Percentiles rank a stretch among this genome's conserved stretches.
phyloP scores from a whole-genome alignment of 2,888 invertebrate genomes.

The Calliphora vomitoria region DNA sequence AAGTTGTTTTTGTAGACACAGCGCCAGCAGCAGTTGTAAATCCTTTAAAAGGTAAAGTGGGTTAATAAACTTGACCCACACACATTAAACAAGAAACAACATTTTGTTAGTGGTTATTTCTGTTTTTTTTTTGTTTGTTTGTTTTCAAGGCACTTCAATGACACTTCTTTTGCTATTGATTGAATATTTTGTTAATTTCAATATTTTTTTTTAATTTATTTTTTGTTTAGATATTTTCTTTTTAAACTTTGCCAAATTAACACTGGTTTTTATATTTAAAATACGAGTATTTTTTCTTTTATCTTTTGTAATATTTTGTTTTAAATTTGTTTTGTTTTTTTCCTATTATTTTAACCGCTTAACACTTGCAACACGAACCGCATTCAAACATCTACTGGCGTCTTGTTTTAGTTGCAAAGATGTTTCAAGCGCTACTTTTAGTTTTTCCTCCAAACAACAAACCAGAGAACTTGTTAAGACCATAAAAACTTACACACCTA shows the following conservation, averaged over 20 bases:
- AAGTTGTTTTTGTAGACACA: neutral
- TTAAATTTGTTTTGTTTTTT: conserved; percentile 13
- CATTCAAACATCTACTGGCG: conserved; percentile 80
- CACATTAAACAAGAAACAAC: conserved; percentile 47
- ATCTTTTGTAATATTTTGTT: conserved; percentile 30
- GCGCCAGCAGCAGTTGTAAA: conserved; percentile 40
- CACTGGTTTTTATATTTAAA: conserved; percentile 22
- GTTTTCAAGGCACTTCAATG: conserved; percentile 45
- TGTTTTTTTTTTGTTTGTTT: neutral
- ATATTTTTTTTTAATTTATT: neutral
- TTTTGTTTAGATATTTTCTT: conserved; percentile 3
- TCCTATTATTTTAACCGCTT: conserved; percentile 61
- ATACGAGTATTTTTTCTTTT: neutral
- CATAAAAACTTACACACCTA: conserved; percentile 46
- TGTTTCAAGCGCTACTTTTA: conserved; percentile 67
- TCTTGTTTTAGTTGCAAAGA: conserved; percentile 68
- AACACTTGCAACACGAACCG: conserved; percentile 79
- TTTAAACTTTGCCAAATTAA: conserved; percentile 16
- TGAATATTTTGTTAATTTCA: neutral
- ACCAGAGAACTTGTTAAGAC: conserved; percentile 65
- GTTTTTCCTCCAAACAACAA: conserved; percentile 52
- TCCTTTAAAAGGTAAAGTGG: conserved; percentile 72
- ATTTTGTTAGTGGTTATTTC: conserved; percentile 15
- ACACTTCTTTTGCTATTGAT: neutral
- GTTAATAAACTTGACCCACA: conserved; percentile 74